Percentiles rank a stretch among this genome's conserved stretches.
Evolutionary conservation across 2,797 vertebrate species (phyloP).

Genomic region (Onychomys arenicola): DNA sequence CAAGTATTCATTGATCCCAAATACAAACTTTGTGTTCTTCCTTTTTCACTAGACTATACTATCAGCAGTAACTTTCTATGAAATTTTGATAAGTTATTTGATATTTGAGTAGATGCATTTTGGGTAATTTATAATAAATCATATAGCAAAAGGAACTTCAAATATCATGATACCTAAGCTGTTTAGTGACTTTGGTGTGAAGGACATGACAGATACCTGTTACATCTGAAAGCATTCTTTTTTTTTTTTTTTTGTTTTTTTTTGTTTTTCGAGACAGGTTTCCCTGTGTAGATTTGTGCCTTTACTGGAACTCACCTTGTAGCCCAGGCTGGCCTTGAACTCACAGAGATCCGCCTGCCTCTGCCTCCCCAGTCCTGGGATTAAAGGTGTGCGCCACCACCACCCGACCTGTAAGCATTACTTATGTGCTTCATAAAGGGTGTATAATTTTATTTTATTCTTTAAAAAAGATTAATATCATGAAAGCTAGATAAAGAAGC

Average conservation of each 20-base stretch:
- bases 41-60: background rate
- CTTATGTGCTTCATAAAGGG: background rate
- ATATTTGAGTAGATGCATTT: background rate
- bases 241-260: too few species aligned
- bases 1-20: background rate
- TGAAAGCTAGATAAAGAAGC: background rate
- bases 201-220: background rate
- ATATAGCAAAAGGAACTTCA: background rate
- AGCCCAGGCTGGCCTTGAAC: too few species aligned
- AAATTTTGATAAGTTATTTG: background rate
- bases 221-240: background rate
- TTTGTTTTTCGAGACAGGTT: too few species aligned
- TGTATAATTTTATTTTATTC: background rate
- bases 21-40: background rate
- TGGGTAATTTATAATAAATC: background rate
- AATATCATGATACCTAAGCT: background rate
- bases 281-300: too few species aligned
- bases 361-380: too few species aligned
- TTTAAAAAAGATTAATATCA: background rate
- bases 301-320: too few species aligned
- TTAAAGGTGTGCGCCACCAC: too few species aligned
- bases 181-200: background rate
- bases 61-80: background rate
- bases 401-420: background rate
- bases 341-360: too few species aligned